Evolutionary conservation across 1,140 invertebrate genomes (phyloP).

Genomic region (Piezodorus guildinii): DNA sequence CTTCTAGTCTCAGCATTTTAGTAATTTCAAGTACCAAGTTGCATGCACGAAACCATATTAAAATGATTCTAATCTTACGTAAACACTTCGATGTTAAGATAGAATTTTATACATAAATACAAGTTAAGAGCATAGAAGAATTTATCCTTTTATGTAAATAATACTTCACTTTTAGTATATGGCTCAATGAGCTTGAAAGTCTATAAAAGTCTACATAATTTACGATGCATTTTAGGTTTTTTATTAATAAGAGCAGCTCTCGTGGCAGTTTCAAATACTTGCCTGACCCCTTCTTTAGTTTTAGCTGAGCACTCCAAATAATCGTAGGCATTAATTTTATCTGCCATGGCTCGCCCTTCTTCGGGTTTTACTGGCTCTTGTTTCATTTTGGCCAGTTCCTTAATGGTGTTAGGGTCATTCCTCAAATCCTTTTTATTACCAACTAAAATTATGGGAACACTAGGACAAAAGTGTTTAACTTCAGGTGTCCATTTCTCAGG

Average conservation of each 20-base stretch:
- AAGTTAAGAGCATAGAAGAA: too few species aligned
- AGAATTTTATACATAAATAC: too few species aligned
- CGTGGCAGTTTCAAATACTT: slow-evolving; percentile 98
- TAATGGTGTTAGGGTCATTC: slow-evolving; percentile 92
- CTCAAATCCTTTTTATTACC: slow-evolving; percentile 94
- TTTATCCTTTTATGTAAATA: too few species aligned
- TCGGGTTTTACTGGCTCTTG: slow-evolving; percentile 98
- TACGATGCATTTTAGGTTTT: slow-evolving; percentile 20
- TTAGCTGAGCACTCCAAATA: slow-evolving; percentile 99
- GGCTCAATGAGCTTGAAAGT: too few species aligned
- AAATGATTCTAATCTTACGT: too few species aligned
- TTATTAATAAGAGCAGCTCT: slow-evolving; percentile 87
- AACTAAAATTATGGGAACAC: slow-evolving; percentile 94
- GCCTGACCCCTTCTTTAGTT: slow-evolving; percentile 97
- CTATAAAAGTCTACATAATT: slow-evolving; percentile 2
- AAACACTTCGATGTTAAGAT: too few species aligned
- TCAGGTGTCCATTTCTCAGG: slow-evolving; percentile 97
- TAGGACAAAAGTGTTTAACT: slow-evolving; percentile 96
- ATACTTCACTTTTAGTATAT: too few species aligned
- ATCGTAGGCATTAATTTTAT: slow-evolving; percentile 98
- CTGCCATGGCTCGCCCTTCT: slow-evolving; percentile 94
- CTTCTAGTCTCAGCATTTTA: too few species aligned
- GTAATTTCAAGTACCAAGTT: too few species aligned
- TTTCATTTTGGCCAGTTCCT: slow-evolving; percentile 95
- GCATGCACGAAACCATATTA: too few species aligned